Conservation (phyloP, 2,113 vertebrate species). For the Xiphias gladius region DNA sequence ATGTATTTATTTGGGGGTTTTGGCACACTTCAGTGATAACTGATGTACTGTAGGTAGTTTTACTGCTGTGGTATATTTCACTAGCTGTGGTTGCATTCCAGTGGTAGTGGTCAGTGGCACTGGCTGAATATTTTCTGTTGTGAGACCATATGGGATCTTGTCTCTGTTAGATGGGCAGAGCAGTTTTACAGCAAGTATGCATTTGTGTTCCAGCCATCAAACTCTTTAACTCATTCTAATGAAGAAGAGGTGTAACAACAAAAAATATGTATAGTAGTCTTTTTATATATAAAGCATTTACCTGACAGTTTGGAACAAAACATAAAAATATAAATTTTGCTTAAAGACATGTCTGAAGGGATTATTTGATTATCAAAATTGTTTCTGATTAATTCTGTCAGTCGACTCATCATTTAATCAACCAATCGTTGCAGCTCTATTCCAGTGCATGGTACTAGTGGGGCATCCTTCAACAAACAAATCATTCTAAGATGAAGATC, state of each 20-base stretch:
- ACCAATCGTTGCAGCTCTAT: neutral
- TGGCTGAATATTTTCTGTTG: conserved; percentile 69
- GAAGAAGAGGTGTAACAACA: conserved; percentile 9
- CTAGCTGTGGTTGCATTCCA: conserved; percentile 80
- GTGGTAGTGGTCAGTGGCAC: conserved; percentile 77
- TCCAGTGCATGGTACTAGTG: neutral
- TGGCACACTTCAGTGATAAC: conserved; percentile 74
- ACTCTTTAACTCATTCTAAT: conserved; percentile 18
- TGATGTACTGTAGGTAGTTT: conserved; percentile 80
- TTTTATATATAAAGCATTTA: neutral
- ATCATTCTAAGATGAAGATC: neutral
- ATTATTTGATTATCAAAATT: neutral
- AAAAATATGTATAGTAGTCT: neutral
- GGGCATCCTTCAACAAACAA: neutral
- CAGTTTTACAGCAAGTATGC: conserved; percentile 40
- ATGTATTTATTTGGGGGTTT: conserved; percentile 73
- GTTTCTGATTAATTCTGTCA: neutral
- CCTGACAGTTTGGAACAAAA: neutral
- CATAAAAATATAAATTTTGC: neutral
- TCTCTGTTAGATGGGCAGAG: conserved; percentile 63
- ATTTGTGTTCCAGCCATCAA: conserved; percentile 32
- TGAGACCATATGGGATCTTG: conserved; percentile 69
- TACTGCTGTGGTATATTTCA: conserved; percentile 79
- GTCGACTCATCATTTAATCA: neutral
- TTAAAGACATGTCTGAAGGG: neutral